Base-by-base conservation (phyloP, 2,113 vertebrate species). In the Cacatua alba region DNA sequence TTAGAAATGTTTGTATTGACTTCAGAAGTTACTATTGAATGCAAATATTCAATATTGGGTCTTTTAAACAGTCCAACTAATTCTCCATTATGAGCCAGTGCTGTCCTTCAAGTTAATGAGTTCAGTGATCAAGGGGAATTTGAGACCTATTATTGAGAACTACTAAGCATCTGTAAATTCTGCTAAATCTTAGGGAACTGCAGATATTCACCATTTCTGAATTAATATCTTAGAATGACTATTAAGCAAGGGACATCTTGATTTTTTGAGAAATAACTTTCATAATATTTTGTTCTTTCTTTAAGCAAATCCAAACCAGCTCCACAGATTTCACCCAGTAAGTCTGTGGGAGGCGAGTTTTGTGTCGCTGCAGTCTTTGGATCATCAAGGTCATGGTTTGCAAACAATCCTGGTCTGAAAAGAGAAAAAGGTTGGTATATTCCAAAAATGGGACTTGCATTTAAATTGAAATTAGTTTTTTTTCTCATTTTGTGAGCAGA, bases 241-340 rank as follows among this genome's bases (percentile, higher is more conserved):
- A 0, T n/a, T 72, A 62, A 82, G 41, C 41, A 49, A 44, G n/a
- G 31, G 28, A 7, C 8, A 18, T 44, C 41, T 29, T 63, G 4
- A 43, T 53, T 89, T 93, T 85, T 85, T 44, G 24, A 74, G 62
- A 77, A 80, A 39, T 69, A 71, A 72, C 46, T 65, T 15, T 29
- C 13, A 21, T 95, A 29, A 96, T 96, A 92, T 91, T 95, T 80
- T 95, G 53, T 82, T 97, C 92, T 98, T 97, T 88, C 96, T 97
- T 97, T 91, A 98, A 99, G 99, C 98, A 99, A 99, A 99, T 98
- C 98, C 86, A 99, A 99, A 97, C 99, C 99, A 10, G 98, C 99
- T 35, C 99, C 99, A 13, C 99, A 99, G 97, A 99, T 99, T 96
- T 99, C 99, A 63, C 99, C 99, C 15, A 99, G 99, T 97, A 99